phyloP scores from a whole-genome alignment of 53 echinoderm and acorn worm genomes.

The Zoroaster sp. region DNA sequence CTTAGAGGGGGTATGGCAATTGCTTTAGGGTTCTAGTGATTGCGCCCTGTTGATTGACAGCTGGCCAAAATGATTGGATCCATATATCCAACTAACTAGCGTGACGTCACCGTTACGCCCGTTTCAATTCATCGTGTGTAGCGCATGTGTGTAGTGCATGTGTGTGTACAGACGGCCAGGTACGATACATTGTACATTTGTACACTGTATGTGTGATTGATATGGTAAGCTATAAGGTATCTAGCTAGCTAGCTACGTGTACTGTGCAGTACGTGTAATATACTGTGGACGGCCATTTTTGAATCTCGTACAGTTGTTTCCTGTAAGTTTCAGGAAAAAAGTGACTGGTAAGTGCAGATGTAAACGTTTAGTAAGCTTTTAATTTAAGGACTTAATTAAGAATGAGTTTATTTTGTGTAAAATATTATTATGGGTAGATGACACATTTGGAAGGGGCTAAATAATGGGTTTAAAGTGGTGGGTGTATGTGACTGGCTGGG shows the following conservation, averaged over 20 bases:
- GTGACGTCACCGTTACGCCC: slow-evolving; percentile 58
- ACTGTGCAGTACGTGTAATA: too few species aligned
- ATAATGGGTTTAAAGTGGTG: background rate
- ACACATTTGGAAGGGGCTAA: background rate
- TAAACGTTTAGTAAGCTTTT: background rate
- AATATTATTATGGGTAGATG: background rate
- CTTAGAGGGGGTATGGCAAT: slow-evolving; percentile 40
- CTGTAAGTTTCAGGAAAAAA: background rate
- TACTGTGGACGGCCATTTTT: slow-evolving; percentile 49
- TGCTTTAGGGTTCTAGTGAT: slow-evolving; percentile 19
- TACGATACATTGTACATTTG: too few species aligned
- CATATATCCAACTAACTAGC: too few species aligned
- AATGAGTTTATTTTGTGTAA: background rate
- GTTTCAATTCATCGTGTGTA: too few species aligned
- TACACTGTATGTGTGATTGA: too few species aligned
- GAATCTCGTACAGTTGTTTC: slow-evolving; percentile 20
- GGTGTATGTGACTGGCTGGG: background rate
- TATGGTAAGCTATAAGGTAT: too few species aligned
- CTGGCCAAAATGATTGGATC: background rate
- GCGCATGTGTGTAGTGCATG: too few species aligned
- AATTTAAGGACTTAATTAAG: background rate
- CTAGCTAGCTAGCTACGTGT: too few species aligned
- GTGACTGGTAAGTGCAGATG: slow-evolving; percentile 32
- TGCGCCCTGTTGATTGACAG: slow-evolving; percentile 41
- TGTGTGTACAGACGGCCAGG: too few species aligned